Percentiles rank a stretch among this genome's conserved stretches.
These are phyloP conservation scores for Caerostris extrusa DNA, from an alignment of 1,140 invertebrate genomes.

Conservation along the genomic window DNA sequence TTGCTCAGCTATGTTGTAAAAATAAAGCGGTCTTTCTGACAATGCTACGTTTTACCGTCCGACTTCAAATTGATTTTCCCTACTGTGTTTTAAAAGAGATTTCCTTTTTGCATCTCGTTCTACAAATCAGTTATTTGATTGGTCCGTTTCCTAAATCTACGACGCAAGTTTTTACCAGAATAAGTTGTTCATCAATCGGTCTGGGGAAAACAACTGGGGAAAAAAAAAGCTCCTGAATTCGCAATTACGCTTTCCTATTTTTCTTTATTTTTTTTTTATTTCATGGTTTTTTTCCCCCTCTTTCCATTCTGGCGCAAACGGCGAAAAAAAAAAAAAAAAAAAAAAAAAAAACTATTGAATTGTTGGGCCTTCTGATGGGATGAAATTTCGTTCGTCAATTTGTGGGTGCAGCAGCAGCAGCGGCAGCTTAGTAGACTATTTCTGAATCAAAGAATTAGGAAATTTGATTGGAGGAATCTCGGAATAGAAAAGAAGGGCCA, in stretches of 20 bases:
- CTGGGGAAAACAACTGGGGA: neutral
- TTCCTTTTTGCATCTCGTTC: neutral
- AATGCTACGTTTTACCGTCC: neutral
- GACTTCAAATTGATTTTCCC: neutral
- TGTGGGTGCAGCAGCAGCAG: neutral
- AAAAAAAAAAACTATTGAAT: slow-evolving; percentile 15
- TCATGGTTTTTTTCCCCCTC: neutral
- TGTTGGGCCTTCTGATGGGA: neutral
- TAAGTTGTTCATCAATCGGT: slow-evolving; percentile 4
- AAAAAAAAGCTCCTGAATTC: neutral
- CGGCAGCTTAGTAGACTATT: slow-evolving; percentile 5
- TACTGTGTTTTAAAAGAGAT: neutral
- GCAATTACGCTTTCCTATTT: neutral
- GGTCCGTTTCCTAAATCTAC: neutral
- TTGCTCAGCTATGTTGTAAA: neutral
- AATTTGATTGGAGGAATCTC: slow-evolving; percentile 31
- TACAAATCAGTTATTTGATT: slow-evolving; percentile 2
- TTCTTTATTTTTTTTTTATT: neutral
- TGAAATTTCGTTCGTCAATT: slow-evolving; percentile 54
- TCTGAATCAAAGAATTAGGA: slow-evolving; percentile 50
- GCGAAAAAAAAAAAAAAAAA: too few relatives aligned
- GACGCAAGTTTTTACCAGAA: neutral
- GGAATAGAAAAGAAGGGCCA: neutral
- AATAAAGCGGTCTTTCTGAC: neutral
- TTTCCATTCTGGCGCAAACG: neutral